Base-by-base conservation (phyloP, 2,113 vertebrate species). In the Pluvialis apricaria region DNA sequence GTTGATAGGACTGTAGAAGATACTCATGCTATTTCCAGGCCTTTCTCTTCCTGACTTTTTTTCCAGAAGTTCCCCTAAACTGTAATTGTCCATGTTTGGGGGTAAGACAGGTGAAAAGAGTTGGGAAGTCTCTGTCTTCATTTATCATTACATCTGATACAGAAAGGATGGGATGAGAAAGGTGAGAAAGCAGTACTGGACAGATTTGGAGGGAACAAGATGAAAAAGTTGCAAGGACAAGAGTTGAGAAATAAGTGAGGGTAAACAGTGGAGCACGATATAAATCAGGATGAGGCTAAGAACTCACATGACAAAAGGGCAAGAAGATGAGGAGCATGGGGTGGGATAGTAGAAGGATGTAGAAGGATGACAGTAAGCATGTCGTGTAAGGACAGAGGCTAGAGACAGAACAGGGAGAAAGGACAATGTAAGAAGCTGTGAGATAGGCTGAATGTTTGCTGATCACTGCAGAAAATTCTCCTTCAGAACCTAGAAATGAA, bases 241-340 rank as follows among this genome's bases (percentile, higher is more conserved):
- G 15, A 54, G 13, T 1, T 55, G n/a, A 15, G n/a, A 87, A 45
- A 9, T 44, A 58, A 90, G 22, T 1, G 8, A 88, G 15, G 3
- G 15, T 51, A 42, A 87, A 38, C 2, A 5, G 3, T 28, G 34
- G 47, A 62, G 3, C 4, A 36, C 5, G 2, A 6, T 31, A 61
- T 44, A 61, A 85, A 75, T 29, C 25, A 40, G 9, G 25, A 21
- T 1, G 3, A 76, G 32, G 38, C 34, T 72, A 62, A 68, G 47
- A 83, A 66, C 2, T 25, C 29, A 31, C 16, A 60, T 68, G 25
- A 72, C 15, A 13, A 38, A 20, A 73, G 55, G 6, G 5, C 0
- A 0, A 60, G 44, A 36, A 16, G 19, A 31, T 5, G 24, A 3
- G 1, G 21, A 22, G 12, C 5, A 0, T 5, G 11, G 11, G 8